These are phyloP conservation scores for Rambutsinella grinnellia DNA, from an alignment of 2,888 invertebrate genomes.

Conservation along the genomic window DNA sequence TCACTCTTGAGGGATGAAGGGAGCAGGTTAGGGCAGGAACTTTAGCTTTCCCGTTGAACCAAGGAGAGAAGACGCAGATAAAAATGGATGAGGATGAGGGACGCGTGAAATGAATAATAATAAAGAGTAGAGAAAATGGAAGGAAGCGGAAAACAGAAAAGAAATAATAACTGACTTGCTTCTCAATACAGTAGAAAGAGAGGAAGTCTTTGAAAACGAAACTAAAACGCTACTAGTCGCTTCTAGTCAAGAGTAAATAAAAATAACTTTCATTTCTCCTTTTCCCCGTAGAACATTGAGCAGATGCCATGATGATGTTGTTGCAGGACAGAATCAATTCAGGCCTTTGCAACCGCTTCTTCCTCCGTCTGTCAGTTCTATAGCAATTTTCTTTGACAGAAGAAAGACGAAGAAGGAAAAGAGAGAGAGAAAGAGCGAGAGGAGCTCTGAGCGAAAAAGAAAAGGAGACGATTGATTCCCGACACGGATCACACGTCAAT, in stretches of 20 bases:
- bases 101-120: constrained; percentile 52
- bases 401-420: constrained; percentile 24
- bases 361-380: constrained; percentile 50
- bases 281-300: neutral
- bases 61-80: neutral
- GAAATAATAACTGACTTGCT: neutral
- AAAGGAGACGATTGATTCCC: constrained; percentile 53
- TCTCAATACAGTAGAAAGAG: constrained; percentile 16
- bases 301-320: constrained; percentile 46
- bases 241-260: neutral
- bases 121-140: constrained; percentile 8
- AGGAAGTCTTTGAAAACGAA: constrained; percentile 1
- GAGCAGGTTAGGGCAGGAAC: neutral
- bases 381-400: constrained; percentile 56
- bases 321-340: constrained; percentile 56
- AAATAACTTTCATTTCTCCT: constrained; percentile 22
- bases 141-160: neutral
- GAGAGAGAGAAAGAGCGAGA: constrained; percentile 5
- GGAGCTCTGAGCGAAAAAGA: constrained; percentile 26
- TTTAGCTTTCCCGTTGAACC: neutral
- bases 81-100: constrained; percentile 23
- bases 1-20: constrained; percentile 5
- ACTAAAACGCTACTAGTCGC: neutral
- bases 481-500: constrained; percentile 59
- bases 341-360: neutral